Evolutionary conservation across 2,888 invertebrate genomes (phyloP), one percentile per base, ranked within the genome.

Genomic region (Habroteleia sp.): DNA sequence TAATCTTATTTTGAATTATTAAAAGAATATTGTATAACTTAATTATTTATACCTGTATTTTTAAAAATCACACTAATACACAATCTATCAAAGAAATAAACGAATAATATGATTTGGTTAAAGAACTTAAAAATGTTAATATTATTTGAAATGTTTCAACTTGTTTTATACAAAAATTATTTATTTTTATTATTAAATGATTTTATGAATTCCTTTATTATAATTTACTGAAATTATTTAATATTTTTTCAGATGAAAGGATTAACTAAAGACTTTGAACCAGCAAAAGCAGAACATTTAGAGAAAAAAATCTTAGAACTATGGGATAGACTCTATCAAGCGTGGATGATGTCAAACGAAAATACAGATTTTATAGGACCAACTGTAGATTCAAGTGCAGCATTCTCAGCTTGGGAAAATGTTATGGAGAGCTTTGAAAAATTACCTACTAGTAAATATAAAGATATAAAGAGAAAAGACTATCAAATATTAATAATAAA

Each of bases 281-380:
- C 94, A 0, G 91, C 92, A 16, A 96, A 96, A 88, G 94, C 95
- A 29, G 92, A 93, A 17, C 93, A 94, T 71, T 91, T 98, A 29
- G 97, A 98, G 85, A 92, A 93, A 74, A 97, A 97, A 89, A 93
- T 97, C 0, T 89, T 98, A 29, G 96, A 97, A 87, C 91, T 98
- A 10, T 98, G 97, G 96, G 98, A 98, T 89, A 91, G 96, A 69
- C 92, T 97, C 37, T 98, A 98, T 89, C 96, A 97, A 89, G 94
- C 95, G 69, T 97, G 96, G 96, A 94, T 96, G 89, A 93, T 94
- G 83, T 92, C 94, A 0, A 91, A 92, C 78, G 89, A 89, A 58
- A 85, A 87, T 6, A 89, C 92, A 79, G 90, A 90, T 69, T 81
- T 89, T 3, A 84, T 88, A 41, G 96, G 95, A 0, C 95, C 96